A percentile compares a stretch with the other conserved stretches of the same genome.
These are phyloP conservation scores for Acrocephalus scirpaceus DNA, from an alignment of 2,797 vertebrate species.

Conservation along the genomic window DNA sequence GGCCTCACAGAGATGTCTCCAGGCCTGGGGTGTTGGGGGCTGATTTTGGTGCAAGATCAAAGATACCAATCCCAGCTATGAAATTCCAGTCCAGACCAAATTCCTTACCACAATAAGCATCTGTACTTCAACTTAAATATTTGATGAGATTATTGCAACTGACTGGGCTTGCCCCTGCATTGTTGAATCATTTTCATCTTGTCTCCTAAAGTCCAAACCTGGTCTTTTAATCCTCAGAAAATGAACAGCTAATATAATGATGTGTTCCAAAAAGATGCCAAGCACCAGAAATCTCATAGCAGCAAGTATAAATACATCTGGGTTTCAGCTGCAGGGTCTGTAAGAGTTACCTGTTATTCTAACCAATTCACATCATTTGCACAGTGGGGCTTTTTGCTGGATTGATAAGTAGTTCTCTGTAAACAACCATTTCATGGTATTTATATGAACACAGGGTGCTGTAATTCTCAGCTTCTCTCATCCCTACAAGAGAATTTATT, in stretches of 20 bases:
- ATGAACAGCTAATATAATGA: background rate
- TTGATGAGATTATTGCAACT: background rate
- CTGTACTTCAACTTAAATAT: background rate
- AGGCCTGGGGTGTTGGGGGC: background rate
- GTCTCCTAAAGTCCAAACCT: background rate
- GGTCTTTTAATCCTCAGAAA: background rate
- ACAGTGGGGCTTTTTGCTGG: background rate
- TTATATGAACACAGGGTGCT: background rate
- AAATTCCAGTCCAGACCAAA: background rate
- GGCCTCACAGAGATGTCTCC: background rate
- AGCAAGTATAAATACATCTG: background rate
- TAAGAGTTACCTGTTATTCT: slow-evolving; percentile 26
- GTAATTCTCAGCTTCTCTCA: background rate
- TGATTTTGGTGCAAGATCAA: background rate
- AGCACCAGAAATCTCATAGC: background rate
- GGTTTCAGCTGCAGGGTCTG: background rate
- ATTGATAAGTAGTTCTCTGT: background rate
- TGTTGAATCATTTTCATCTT: background rate
- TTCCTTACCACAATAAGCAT: background rate
- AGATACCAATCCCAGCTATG: background rate
- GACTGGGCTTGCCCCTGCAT: background rate
- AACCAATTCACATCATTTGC: background rate
- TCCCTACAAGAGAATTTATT: background rate
- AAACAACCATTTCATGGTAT: background rate
- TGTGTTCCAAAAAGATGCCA: background rate